A percentile compares a stretch with the other conserved stretches of the same genome.
phyloP scores from a whole-genome alignment of 2,888 invertebrate genomes.

The Melanostoma mellinum region DNA sequence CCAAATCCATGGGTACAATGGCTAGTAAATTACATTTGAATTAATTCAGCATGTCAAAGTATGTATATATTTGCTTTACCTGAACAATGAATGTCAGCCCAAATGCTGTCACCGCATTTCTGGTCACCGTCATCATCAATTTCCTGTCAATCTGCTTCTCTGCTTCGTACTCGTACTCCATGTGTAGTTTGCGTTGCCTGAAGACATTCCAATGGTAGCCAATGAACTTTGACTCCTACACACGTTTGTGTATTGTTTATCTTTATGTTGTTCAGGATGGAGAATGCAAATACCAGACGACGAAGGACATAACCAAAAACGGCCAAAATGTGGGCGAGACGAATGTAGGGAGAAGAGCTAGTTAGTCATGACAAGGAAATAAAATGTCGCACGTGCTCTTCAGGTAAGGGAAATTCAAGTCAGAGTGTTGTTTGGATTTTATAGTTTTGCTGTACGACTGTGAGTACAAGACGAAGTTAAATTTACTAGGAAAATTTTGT shows the following conservation, averaged over 20 bases:
- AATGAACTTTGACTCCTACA: constrained; percentile 27
- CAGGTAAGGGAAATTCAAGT: too few relatives aligned
- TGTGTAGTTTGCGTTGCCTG: constrained; percentile 9
- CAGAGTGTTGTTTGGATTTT: too few relatives aligned
- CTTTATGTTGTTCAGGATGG: constrained; percentile 31
- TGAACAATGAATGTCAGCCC: constrained; percentile 57
- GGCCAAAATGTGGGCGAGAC: background rate
- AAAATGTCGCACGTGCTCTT: too few relatives aligned
- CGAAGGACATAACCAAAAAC: background rate
- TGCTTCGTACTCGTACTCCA: background rate
- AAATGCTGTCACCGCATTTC: constrained; percentile 61
- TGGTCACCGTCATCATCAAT: constrained; percentile 56
- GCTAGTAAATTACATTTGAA: constrained; percentile 69
- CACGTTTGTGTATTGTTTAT: constrained; percentile 42
- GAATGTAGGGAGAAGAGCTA: too few relatives aligned
- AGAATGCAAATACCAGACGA: constrained; percentile 27
- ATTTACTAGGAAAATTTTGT: too few relatives aligned
- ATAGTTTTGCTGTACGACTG: too few relatives aligned
- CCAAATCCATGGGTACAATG: constrained; percentile 49
- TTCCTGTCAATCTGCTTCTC: constrained; percentile 33
- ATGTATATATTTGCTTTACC: constrained; percentile 35
- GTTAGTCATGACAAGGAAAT: too few relatives aligned
- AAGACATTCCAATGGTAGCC: constrained; percentile 21
- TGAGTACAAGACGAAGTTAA: too few relatives aligned
- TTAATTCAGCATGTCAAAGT: constrained; percentile 67